phyloP scores from a whole-genome alignment of 1,140 invertebrate species.

The Caenorhabditis briggsae region DNA sequence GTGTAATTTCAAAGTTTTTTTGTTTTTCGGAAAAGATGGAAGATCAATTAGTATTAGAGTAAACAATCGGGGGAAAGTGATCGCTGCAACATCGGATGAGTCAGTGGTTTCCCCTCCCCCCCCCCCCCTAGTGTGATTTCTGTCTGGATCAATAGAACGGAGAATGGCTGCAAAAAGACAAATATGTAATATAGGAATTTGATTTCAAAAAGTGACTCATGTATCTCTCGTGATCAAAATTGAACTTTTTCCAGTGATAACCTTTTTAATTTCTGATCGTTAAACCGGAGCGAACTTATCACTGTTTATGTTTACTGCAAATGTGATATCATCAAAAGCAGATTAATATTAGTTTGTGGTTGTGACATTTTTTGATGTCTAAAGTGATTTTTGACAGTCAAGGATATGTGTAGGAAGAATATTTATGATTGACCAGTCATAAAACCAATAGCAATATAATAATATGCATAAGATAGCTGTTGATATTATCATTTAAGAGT shows the following conservation, averaged over 20 bases:
- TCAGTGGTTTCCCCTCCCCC: background rate
- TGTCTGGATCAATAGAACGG: constrained; percentile 42
- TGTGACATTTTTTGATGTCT: too few relatives aligned
- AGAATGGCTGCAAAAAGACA: constrained; percentile 22
- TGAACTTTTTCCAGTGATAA: background rate
- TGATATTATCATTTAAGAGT: too few relatives aligned
- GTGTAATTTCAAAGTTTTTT: background rate
- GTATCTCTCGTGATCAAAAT: background rate
- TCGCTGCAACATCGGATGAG: constrained; percentile 3
- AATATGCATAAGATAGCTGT: too few relatives aligned
- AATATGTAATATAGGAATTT: background rate
- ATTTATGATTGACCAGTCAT: too few relatives aligned
- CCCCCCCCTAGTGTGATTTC: constrained; percentile 3
- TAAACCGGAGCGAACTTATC: background rate
- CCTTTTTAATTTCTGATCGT: constrained; percentile 11
- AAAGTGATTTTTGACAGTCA: too few relatives aligned
- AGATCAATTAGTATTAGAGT: background rate
- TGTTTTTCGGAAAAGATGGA: background rate
- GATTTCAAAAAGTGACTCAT: background rate
- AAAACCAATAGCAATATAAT: too few relatives aligned
- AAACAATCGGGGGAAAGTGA: background rate
- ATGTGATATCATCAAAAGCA: too few relatives aligned
- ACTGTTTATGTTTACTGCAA: background rate
- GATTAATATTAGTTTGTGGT: background rate
- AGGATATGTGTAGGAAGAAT: too few relatives aligned